phyloP scores from a whole-genome alignment of 92 coral and sea anemone genomes.

The Muricea muricata region DNA sequence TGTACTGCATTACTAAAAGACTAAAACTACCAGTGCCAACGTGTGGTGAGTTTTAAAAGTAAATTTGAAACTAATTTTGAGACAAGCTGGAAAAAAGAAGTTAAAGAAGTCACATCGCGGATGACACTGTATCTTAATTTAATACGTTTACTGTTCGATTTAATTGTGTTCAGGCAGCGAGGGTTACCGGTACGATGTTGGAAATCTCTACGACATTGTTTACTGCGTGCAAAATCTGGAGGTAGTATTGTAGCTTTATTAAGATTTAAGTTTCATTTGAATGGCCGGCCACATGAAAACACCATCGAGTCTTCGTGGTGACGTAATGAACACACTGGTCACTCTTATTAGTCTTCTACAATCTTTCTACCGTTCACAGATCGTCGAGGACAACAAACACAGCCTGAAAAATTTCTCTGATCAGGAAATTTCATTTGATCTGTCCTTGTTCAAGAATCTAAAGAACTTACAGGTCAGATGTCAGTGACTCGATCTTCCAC shows the following conservation, averaged over 20 bases:
- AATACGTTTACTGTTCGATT: background rate
- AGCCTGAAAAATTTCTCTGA: slow-evolving; percentile 33
- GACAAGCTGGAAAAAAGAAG: too few relatives aligned
- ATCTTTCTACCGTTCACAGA: background rate
- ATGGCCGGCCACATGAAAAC: too few relatives aligned
- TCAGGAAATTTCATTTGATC: slow-evolving; percentile 78
- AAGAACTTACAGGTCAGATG: slow-evolving; percentile 78
- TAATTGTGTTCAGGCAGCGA: slow-evolving; percentile 63
- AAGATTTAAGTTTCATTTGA: too few relatives aligned
- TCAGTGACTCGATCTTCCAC: background rate
- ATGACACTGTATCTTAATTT: too few relatives aligned
- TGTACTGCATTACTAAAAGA: slow-evolving; percentile 85
- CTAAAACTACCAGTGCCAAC: slow-evolving; percentile 86
- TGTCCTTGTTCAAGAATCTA: slow-evolving; percentile 80
- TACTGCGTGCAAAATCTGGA: slow-evolving; percentile 80
- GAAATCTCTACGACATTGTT: slow-evolving; percentile 89
- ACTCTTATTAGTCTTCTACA: too few relatives aligned
- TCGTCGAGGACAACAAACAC: slow-evolving; percentile 27
- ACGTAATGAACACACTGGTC: too few relatives aligned
- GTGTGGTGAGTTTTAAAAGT: slow-evolving; percentile 87
- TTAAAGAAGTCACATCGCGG: too few relatives aligned
- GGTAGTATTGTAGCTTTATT: too few relatives aligned
- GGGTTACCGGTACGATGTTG: slow-evolving; percentile 85
- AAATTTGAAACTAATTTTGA: too few relatives aligned
- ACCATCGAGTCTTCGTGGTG: too few relatives aligned